These are phyloP conservation scores for Anadara kagoshimensis DNA, from an alignment of 1,140 invertebrate genomes.

Conservation along the genomic window DNA sequence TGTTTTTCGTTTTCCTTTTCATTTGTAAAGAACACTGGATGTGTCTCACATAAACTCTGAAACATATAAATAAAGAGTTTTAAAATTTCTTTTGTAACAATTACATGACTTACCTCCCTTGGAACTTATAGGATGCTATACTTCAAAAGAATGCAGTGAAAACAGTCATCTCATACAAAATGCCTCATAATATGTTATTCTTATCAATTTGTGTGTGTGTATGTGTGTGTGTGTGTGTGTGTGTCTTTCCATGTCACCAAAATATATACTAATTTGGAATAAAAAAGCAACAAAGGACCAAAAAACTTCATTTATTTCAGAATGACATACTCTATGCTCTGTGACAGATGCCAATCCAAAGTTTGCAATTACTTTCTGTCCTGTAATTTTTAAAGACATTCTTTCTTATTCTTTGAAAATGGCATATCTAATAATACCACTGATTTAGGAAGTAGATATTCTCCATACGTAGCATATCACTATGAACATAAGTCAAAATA, in stretches of 20 bases:
- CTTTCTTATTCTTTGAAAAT: too few species aligned
- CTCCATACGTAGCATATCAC: too few species aligned
- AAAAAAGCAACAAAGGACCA: too few species aligned
- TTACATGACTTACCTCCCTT: neutral
- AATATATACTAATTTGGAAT: too few species aligned
- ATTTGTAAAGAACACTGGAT: slow-evolving; percentile 57
- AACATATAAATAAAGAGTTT: slow-evolving; percentile 11
- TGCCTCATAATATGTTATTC: neutral
- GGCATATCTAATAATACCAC: too few species aligned
- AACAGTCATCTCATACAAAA: neutral
- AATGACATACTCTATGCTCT: too few species aligned
- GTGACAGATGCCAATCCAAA: too few species aligned
- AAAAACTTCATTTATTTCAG: too few species aligned
- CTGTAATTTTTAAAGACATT: too few species aligned
- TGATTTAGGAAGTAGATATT: too few species aligned
- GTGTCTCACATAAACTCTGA: slow-evolving; percentile 55
- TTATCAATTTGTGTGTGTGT: neutral
- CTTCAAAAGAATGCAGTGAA: neutral
- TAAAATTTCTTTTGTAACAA: neutral
- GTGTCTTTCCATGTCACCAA: neutral
- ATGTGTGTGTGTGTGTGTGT: neutral
- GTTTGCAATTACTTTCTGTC: too few species aligned
- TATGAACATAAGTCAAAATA: too few species aligned
- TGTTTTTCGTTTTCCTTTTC: slow-evolving; percentile 25
- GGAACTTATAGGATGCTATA: neutral